Evolutionary conservation across 2,113 vertebrate genomes (phyloP), one percentile per base, ranked within the genome.

Genomic region (Phalacrocorax aristotelis): DNA sequence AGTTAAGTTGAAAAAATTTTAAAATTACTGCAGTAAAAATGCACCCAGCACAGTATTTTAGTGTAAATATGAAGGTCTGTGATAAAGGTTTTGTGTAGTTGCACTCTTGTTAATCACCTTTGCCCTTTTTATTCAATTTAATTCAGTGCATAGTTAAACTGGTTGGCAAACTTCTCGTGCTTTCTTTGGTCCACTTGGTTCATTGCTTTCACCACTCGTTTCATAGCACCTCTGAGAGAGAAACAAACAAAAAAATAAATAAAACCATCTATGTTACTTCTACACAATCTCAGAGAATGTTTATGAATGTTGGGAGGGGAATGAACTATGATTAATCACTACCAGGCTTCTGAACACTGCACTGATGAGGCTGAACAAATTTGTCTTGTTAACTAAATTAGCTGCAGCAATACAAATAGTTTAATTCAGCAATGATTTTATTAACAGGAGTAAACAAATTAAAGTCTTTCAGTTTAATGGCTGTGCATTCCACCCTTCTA

Each of bases 111-210:
- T 57, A 44, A 11, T 55, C 42, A 18, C 62, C 25, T 70, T 69
- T 40, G n/a, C 18, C 57, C 51, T 83, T 72, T 90, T 87, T 51
- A 25, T 44, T 26, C 13, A n/a, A 42, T 40, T 98, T 97, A 99
- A 90, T 98, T 98, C 95, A 99, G 97, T 2, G 99, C 99, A 2
- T 99, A 99, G 98, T 99, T 99, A 93, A 99, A 99, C 97, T 99
- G 99, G 98, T 99, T 99, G 87, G 99, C 98, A 97, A 99, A 99
- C 98, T 99, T 99, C 80, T 99, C 99, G 0, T 99, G 99, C 93
- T 99, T 99, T 78, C 98, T 98, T 71, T 60, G 96, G 98, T 99
- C 99, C 83, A 98, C 93, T 89, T 92, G 98, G 95, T 98, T 98
- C 99, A 99, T 98, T 55, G 98, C 99, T 26, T 98, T 96, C 61